Percentiles rank a stretch among this genome's conserved stretches.
These are phyloP conservation scores for Centrocercus urophasianus DNA, from an alignment of 2,113 vertebrate genomes.

Conservation along the genomic window DNA sequence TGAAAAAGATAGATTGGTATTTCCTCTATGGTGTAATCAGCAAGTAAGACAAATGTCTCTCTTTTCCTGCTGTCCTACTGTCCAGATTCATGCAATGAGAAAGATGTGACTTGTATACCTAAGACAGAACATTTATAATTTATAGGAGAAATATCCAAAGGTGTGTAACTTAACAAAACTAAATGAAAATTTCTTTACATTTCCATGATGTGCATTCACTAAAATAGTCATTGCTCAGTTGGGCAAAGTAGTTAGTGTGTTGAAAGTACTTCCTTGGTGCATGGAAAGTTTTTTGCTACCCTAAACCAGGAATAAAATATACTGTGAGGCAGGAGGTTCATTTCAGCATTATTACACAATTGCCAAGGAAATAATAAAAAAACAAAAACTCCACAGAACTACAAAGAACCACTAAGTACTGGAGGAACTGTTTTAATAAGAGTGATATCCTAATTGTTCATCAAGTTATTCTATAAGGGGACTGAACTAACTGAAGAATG, in stretches of 20 bases:
- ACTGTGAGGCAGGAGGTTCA: not conserved
- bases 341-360: not conserved
- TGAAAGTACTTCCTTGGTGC: not conserved
- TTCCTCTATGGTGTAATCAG: not conserved
- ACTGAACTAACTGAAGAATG: not conserved
- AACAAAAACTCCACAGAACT: not conserved
- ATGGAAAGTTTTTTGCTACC: not conserved
- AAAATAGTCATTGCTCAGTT: not conserved
- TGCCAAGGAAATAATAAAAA: not conserved
- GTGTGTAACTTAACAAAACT: not conserved
- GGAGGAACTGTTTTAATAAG: not conserved
- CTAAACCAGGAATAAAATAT: not conserved
- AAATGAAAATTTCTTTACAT: not conserved
- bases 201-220: not conserved
- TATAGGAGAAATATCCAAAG: not conserved
- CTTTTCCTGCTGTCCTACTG: not conserved
- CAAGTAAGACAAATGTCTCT: not conserved
- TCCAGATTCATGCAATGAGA: accelerated
- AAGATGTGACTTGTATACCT: not conserved
- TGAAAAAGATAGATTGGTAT: not conserved
- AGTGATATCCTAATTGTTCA: not conserved
- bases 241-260: too few relatives aligned
- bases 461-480: not conserved
- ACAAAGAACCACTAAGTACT: not conserved
- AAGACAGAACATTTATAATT: not conserved